Evolutionary conservation across 2,113 vertebrate species (phyloP).

Genomic region (Furnarius figulus): DNA sequence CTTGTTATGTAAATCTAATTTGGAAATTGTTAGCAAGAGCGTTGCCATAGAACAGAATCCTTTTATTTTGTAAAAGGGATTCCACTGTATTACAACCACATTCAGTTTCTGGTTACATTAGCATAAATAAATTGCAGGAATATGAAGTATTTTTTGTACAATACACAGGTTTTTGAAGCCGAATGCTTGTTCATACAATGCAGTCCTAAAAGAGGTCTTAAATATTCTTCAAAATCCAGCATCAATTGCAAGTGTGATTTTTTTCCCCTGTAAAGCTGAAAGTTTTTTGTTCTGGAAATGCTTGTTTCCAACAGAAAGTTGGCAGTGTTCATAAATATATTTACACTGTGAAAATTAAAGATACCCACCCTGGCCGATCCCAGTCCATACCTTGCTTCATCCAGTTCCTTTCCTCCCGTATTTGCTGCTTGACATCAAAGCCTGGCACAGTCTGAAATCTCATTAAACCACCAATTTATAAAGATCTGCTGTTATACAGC

Average conservation of each 20-base stretch:
- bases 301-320: slow-evolving; percentile 44
- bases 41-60: background rate
- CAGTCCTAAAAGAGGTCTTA: background rate
- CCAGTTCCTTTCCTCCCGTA: background rate
- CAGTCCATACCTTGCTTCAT: background rate
- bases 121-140: background rate
- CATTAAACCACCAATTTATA: background rate
- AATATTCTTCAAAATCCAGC: background rate
- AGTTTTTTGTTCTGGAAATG: background rate
- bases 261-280: background rate
- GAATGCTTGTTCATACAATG: background rate
- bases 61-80: background rate
- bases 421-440: background rate
- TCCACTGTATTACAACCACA: background rate
- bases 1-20: slow-evolving; percentile 42
- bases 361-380: background rate
- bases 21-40: background rate
- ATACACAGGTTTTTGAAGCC: background rate
- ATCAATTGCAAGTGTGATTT: background rate
- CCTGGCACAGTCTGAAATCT: background rate
- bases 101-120: background rate
- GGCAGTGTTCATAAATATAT: slow-evolving; percentile 2
- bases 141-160: background rate
- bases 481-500: background rate
- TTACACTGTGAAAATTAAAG: background rate